A percentile compares a stretch with the other conserved stretches of the same genome.
Evolutionary conservation across 1,140 invertebrate species (phyloP).

Genomic region (Orius insidiosus): DNA sequence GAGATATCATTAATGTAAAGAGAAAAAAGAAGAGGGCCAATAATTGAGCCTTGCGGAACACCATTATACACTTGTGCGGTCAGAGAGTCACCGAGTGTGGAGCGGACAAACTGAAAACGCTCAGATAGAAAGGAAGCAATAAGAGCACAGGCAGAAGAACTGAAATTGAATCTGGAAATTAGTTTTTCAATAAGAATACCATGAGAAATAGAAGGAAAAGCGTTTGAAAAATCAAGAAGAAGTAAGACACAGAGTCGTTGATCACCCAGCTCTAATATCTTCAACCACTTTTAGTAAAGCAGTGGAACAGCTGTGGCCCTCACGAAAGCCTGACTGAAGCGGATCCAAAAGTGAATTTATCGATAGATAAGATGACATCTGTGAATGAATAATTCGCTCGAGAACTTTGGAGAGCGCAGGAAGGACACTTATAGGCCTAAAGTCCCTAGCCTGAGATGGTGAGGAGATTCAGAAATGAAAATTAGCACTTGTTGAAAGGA

Average conservation of each 20-base stretch:
- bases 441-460: conserved; percentile 1
- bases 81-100: too few relatives aligned
- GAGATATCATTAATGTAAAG: too few relatives aligned
- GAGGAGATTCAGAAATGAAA: too few relatives aligned
- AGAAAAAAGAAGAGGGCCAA: too few relatives aligned
- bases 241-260: conserved; percentile 20
- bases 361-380: not conserved
- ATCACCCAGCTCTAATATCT: conserved; percentile 17
- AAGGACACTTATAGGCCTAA: not conserved
- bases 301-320: conserved; percentile 10
- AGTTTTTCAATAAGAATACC: conserved; percentile 3
- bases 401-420: conserved; percentile 3
- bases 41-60: too few relatives aligned
- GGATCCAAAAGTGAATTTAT: conserved; percentile 8
- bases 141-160: too few relatives aligned
- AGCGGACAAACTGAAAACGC: too few relatives aligned
- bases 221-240: conserved; percentile 22
- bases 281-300: conserved; percentile 10
- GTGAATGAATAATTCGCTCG: not conserved
- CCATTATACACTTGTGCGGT: too few relatives aligned
- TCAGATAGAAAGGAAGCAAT: too few relatives aligned
- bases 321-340: conserved; percentile 12
- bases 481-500: too few relatives aligned
- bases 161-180: too few relatives aligned
- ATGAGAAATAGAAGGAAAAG: conserved; percentile 21